Percentiles rank a stretch among this genome's conserved stretches.
phyloP scores from a whole-genome alignment of 1,140 invertebrate genomes.

The Scylla paramamosain region DNA sequence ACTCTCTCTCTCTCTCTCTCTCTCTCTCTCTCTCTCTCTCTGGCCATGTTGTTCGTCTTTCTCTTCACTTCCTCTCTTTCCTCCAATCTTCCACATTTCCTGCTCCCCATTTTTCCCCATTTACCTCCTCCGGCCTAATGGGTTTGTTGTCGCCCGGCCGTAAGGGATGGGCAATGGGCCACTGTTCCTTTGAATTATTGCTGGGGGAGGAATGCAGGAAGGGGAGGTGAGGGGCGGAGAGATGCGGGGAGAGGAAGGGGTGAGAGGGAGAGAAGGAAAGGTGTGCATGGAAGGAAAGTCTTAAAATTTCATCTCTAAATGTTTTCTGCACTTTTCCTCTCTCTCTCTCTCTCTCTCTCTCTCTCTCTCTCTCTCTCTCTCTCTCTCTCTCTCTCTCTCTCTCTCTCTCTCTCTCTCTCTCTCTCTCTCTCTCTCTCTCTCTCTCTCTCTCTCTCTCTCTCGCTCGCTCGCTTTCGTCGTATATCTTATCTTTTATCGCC shows the following conservation, averaged over 20 bases:
- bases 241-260: neutral
- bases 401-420: too few relatives aligned
- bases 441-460: too few relatives aligned
- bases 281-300: neutral
- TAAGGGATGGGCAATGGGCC: neutral
- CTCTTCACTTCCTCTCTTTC: neutral
- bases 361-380: too few relatives aligned
- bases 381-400: too few relatives aligned
- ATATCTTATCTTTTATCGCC: too few relatives aligned
- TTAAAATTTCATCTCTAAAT: neutral
- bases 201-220: neutral
- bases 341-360: neutral
- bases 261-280: neutral
- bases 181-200: slow-evolving; percentile 1
- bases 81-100: too few relatives aligned
- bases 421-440: too few relatives aligned
- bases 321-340: neutral
- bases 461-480: too few relatives aligned
- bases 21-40: neutral
- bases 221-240: neutral
- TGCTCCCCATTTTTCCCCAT: too few relatives aligned
- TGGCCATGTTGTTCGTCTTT: neutral
- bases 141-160: neutral
- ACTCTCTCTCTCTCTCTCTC: slow-evolving; percentile 26
- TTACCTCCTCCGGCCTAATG: neutral